Evolutionary conservation across 2,113 vertebrate genomes (phyloP).

Genomic region (Spermophilus dauricus): DNA sequence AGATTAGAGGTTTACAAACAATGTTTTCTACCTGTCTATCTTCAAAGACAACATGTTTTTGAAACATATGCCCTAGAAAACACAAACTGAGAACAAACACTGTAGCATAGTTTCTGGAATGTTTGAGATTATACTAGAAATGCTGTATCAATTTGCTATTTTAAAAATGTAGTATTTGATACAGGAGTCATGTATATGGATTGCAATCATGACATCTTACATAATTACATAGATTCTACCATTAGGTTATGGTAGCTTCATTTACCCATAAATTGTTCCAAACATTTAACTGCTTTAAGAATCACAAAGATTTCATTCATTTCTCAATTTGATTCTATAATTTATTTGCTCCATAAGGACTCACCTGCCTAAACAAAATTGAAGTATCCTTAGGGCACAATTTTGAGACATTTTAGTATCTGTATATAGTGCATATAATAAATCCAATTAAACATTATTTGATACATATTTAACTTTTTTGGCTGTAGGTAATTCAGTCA

Average conservation of each 20-base stretch:
- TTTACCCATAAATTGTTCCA: conserved; percentile 83
- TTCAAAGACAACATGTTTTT: conserved; percentile 85
- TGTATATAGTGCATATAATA: conserved; percentile 94
- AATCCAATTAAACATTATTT: conserved; percentile 94
- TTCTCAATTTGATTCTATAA: conserved; percentile 88
- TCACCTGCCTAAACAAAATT: conserved; percentile 88
- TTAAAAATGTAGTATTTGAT: conserved; percentile 85
- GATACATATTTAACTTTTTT: conserved; percentile 94
- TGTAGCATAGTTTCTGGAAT: conserved; percentile 84
- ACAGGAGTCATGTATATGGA: conserved; percentile 83
- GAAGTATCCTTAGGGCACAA: conserved; percentile 88
- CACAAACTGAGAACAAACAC: conserved; percentile 73
- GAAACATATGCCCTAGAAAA: conserved; percentile 83
- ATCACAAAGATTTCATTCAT: conserved; percentile 83
- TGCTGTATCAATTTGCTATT: conserved; percentile 79
- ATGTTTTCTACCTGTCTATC: conserved; percentile 88
- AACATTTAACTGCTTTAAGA: conserved; percentile 77
- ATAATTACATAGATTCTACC: conserved; percentile 77
- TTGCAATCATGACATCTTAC: conserved; percentile 81
- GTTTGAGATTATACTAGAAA: conserved; percentile 80
- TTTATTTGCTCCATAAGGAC: conserved; percentile 89
- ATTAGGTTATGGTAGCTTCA: conserved; percentile 83
- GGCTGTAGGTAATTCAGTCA: conserved; percentile 91
- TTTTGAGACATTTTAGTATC: conserved; percentile 91
- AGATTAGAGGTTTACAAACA: conserved; percentile 88